Conservation (phyloP, 2,113 vertebrate genomes). For the Epinephelus fuscoguttatus region DNA sequence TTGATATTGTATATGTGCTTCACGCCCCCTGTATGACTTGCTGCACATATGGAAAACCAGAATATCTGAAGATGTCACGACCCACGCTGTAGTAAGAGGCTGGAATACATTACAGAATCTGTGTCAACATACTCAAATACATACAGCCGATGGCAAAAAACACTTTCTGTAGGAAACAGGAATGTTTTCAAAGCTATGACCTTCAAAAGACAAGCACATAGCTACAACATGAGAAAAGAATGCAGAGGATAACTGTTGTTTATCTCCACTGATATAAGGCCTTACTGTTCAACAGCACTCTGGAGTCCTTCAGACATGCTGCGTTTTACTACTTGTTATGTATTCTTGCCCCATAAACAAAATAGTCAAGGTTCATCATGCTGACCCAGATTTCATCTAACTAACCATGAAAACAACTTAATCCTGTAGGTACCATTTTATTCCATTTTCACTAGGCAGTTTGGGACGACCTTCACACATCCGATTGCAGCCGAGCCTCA, state of each 20-base stretch:
- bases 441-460: slow-evolving; percentile 23
- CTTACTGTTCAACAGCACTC: not conserved
- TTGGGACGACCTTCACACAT: slow-evolving; percentile 47
- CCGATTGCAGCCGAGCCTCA: slow-evolving; percentile 27
- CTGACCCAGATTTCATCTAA: slow-evolving; percentile 42
- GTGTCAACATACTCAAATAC: not conserved
- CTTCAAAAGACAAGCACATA: slow-evolving; percentile 51
- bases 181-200: slow-evolving; percentile 48
- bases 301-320: slow-evolving; percentile 14
- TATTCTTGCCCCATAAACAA: not conserved
- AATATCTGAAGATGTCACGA: not conserved
- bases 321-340: not conserved
- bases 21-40: not conserved
- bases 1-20: not conserved
- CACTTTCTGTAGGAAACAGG: slow-evolving; percentile 28
- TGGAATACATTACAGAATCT: slow-evolving; percentile 7
- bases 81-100: not conserved
- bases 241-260: slow-evolving; percentile 19
- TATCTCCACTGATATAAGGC: slow-evolving; percentile 20
- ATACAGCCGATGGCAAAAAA: too few relatives aligned
- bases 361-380: slow-evolving; percentile 7
- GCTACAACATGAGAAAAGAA: slow-evolving; percentile 21
- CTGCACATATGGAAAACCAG: not conserved
- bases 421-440: slow-evolving; percentile 21
- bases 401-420: slow-evolving; percentile 35